Conservation (phyloP, 2,113 vertebrate genomes). For the Mormoops blainvillei region DNA sequence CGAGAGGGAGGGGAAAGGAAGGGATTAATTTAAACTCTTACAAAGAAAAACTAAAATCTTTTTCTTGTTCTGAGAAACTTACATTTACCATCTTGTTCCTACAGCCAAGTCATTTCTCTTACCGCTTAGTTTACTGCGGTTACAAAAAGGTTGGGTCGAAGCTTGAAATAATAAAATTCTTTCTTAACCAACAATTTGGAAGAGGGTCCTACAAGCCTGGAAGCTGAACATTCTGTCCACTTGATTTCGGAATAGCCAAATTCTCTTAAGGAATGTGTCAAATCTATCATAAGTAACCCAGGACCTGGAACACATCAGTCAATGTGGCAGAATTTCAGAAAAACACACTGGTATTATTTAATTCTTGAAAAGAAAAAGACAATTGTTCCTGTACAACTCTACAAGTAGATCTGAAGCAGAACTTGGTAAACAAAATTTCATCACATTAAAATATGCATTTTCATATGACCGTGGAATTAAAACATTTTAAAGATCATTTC, state of each 20-base stretch:
- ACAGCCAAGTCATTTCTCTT: neutral
- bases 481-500: neutral
- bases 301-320: neutral
- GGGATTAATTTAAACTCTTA: neutral
- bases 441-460: neutral
- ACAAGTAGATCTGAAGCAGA: neutral
- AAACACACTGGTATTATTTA: neutral
- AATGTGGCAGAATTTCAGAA: neutral
- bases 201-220: neutral
- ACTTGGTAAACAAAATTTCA: neutral
- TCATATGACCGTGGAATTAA: neutral
- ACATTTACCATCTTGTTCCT: neutral
- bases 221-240: neutral
- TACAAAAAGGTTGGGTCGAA: neutral
- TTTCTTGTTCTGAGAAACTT: neutral
- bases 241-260: neutral
- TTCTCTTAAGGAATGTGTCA: neutral
- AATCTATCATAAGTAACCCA: neutral
- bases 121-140: neutral
- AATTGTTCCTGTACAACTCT: too few relatives aligned
- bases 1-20: neutral
- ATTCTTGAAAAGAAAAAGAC: neutral
- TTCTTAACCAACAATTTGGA: neutral
- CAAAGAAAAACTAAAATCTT: neutral
- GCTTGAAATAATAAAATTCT: neutral